A percentile compares a stretch with the other conserved stretches of the same genome.
Evolutionary conservation across 2,113 vertebrate genomes (phyloP).

Genomic region (Anas platyrhynchos): DNA sequence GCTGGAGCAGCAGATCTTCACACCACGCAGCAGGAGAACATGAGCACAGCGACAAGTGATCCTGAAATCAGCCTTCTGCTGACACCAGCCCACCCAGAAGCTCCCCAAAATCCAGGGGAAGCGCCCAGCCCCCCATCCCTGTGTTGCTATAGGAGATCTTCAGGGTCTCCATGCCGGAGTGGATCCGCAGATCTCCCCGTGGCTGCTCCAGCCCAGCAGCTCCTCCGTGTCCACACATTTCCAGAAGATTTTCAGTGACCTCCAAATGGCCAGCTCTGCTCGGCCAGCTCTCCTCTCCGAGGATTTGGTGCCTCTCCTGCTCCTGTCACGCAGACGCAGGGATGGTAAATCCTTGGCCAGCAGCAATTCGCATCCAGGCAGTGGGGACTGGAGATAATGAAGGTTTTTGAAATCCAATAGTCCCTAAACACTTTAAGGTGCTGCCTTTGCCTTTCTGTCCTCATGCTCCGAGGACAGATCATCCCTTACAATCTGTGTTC

Average conservation of each 20-base stretch:
- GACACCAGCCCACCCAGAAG: neutral
- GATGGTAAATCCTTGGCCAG: neutral
- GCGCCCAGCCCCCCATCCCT: neutral
- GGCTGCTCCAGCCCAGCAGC: neutral
- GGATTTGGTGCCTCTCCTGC: neutral
- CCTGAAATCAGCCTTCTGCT: neutral
- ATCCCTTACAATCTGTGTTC: neutral
- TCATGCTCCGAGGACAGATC: constrained; percentile 25
- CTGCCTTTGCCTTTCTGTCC: constrained; percentile 3
- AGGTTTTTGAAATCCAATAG: constrained; percentile 13
- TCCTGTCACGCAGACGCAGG: neutral
- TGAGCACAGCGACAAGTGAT: fast-evolving
- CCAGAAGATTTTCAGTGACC: neutral
- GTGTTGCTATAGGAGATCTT: neutral
- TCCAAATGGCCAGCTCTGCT: neutral
- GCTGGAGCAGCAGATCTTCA: neutral
- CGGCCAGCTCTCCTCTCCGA: fast-evolving
- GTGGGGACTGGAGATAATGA: neutral
- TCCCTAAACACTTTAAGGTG: neutral
- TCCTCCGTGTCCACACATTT: neutral
- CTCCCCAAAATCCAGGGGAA: neutral
- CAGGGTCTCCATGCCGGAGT: fast-evolving
- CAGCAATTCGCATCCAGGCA: neutral
- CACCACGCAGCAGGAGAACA: fast-evolving
- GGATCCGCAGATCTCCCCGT: neutral